Evolutionary conservation across 2,797 vertebrate genomes (phyloP), one percentile per base, ranked within the genome.

Genomic region (Vireo griseus): DNA sequence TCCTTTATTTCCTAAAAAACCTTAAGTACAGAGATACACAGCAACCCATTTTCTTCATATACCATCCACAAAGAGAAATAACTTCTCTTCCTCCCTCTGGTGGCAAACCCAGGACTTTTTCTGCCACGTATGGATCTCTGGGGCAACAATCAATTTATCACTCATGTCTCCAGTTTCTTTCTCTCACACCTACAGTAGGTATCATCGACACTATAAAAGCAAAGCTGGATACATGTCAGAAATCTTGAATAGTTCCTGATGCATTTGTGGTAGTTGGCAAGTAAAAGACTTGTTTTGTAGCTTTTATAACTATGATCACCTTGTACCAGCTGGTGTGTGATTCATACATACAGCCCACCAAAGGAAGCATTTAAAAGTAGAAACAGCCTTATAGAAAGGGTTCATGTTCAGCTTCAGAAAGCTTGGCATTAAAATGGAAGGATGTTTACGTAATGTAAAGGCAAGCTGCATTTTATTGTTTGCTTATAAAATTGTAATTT

Each of bases 11-110:
- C 55, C 52, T 40, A 62, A 33, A 19, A 21, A 76, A 89, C 29
- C 48, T 63, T 9, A 63, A 59, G 8, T 26, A 45, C 39, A 51
- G 16, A 91, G 18, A 51, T 6, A 47, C 13, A 51, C 8, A 74
- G 42, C 61, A 86, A 92, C 50, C 13, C 25, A 15, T 40, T 75
- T 87, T 33, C 50, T 50, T 55, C 62, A 68, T 6, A 24, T 0
- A 31, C 16, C 35, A 42, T 6, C 54, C 68, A 40, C n/a, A 72
- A 29, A 10, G 57, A 33, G 15, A 61, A 86, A 3, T 10, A 50
- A 74, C 52, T 50, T 77, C 80, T 90, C 90, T 85, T 88, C 44
- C 89, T 84, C 95, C 96, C 94, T 90, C 95, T 95, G 75, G 66
- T 78, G 95, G 95, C 74, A 80, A 88, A 75, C 5, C 0, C 33